Evolutionary conservation across 2,888 invertebrate species (phyloP).

Genomic region (Platycheirus albimanus): DNA sequence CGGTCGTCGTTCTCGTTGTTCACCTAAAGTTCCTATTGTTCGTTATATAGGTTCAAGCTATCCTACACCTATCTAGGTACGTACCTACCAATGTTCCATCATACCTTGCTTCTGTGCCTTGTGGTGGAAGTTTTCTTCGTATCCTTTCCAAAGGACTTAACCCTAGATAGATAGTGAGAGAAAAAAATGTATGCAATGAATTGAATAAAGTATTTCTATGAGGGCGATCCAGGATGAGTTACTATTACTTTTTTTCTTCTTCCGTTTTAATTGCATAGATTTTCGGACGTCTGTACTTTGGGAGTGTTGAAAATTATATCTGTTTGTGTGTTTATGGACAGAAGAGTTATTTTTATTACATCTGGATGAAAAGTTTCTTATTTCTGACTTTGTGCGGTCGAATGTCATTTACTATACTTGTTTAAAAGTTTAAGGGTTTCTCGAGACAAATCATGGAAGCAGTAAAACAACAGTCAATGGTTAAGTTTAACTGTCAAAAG

Average conservation of each 20-base stretch:
- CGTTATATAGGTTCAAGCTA: not conserved
- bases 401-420: constrained; percentile 45
- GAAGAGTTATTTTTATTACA: constrained; percentile 43
- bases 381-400: constrained; percentile 17
- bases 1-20: constrained; percentile 24
- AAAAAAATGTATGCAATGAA: constrained; percentile 53
- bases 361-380: constrained; percentile 50
- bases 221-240: constrained; percentile 57
- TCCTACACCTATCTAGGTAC: too few species aligned
- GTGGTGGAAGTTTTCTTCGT: constrained; percentile 45
- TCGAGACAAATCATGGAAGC: constrained; percentile 21
- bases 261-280: constrained; percentile 59
- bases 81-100: constrained; percentile 18
- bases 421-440: constrained; percentile 11
- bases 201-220: constrained; percentile 34
- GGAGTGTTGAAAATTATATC: constrained; percentile 39
- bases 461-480: constrained; percentile 28
- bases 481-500: constrained; percentile 9
- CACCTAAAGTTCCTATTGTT: constrained; percentile 56
- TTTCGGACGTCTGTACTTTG: constrained; percentile 49
- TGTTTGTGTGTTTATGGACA: constrained; percentile 1
- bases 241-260: constrained; percentile 23
- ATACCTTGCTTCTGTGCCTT: constrained; percentile 7
- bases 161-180: not conserved
- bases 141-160: constrained; percentile 7